Base-by-base conservation (phyloP, 30 jellyfish, hydroid and myxozoan species). In the Morbakka virulenta region DNA sequence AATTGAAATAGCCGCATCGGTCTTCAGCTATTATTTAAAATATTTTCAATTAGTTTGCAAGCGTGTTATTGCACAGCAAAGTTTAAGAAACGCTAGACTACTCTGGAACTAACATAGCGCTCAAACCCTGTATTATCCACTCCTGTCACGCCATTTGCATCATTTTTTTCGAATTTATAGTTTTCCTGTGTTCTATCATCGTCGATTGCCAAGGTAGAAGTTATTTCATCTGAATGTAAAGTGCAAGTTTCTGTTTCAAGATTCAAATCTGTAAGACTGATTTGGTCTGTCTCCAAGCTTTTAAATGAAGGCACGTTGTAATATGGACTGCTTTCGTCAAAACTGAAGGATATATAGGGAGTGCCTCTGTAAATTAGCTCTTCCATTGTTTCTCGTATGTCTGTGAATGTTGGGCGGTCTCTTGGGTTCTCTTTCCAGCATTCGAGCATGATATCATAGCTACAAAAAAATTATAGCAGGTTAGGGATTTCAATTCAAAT, bases 391-490 rank as follows among this genome's bases (percentile, higher is more conserved):
- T 86, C 97, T 22, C 76, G 74, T 51, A 93, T 75, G 33, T 86
- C 96, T 23, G 96, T 86, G 81, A 93, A 93, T n/a, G 95, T 76
- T 27, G 99, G 99, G 26, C 99, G 86, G 25, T 71, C 65, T 27
- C 63, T 48, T 17, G 99, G 99, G 61, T 86, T 89, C 63, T 84
- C 95, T n/a, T 87, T 32, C 99, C 99, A 93, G 61, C 99, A 93
- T 1, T 90, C 92, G 71, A 64, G 68, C 99, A 93, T 93, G 24
- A 93, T 62, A 32, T 87, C 72, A 77, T 86, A 93, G 13, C 99
- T 93, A 35, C 13, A 50, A 63, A n/a, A 28, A 28, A 32, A 27
- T 22, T 21, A 75, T 14, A 1, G 1, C 11, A 20, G 2, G 35
- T 27, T 67, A 28, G 35, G 14, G 6, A 67, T 57, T n/a, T n/a